These are phyloP conservation scores for Alcedo quadribrachys DNA, from an alignment of 2,797 vertebrate species.

Conservation along the genomic window DNA sequence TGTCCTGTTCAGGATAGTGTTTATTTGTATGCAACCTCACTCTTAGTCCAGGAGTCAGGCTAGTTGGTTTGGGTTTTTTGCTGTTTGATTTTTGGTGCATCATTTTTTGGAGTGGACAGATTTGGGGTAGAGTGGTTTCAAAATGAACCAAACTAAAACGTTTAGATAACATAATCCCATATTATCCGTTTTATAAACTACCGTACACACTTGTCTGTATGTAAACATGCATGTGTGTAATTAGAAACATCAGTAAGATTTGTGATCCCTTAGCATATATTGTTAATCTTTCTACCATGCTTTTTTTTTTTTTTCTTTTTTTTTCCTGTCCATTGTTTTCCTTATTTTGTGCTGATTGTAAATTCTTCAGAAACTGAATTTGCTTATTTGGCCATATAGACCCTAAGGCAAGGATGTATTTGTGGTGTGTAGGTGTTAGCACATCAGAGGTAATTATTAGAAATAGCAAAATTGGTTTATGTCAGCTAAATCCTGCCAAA, in stretches of 20 bases:
- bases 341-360: neutral
- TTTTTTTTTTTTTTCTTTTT: neutral
- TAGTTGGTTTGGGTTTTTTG: neutral
- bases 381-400: neutral
- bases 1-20: neutral
- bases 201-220: accelerated
- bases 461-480: neutral
- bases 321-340: neutral
- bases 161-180: neutral
- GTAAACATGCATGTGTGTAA: neutral
- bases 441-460: neutral
- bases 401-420: neutral
- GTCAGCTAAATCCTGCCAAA: neutral
- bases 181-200: neutral
- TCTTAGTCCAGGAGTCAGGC: neutral
- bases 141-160: neutral
- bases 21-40: neutral
- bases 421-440: neutral
- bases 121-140: neutral
- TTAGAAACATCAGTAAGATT: neutral
- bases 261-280: neutral
- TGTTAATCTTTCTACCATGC: neutral
- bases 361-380: neutral
- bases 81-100: neutral
- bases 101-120: neutral